These are phyloP conservation scores for Aegotheles bennettii DNA, from an alignment of 2,113 vertebrate species.

Conservation along the genomic window DNA sequence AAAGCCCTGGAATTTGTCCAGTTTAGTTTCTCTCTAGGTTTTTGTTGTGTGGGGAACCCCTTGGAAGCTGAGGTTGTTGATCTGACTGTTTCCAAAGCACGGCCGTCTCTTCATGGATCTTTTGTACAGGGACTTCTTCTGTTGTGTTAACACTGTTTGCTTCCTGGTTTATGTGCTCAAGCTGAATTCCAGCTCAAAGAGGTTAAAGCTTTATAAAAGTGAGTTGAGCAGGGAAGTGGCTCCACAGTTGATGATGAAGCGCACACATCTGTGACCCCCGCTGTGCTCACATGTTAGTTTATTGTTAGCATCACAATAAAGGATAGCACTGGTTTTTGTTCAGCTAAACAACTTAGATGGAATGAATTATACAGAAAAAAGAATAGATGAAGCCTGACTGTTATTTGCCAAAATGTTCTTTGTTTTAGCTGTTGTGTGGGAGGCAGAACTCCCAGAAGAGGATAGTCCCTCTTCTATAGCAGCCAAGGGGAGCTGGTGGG, in stretches of 20 bases:
- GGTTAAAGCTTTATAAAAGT: not conserved
- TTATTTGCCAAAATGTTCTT: slow-evolving; percentile 44
- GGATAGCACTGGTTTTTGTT: slow-evolving; percentile 31
- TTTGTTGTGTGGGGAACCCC: not conserved
- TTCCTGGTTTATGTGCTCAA: slow-evolving; percentile 25
- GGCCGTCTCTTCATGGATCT: not conserved
- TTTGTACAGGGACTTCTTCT: not conserved
- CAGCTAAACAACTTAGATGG: slow-evolving; percentile 22
- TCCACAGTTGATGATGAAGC: not conserved
- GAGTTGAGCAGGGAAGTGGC: not conserved
- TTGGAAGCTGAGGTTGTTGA: slow-evolving; percentile 6
- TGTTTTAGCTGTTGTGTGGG: slow-evolving; percentile 33
- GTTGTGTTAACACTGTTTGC: slow-evolving; percentile 22
- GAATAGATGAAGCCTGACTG: slow-evolving; percentile 32
- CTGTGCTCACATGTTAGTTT: slow-evolving; percentile 35
- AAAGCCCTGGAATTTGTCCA: not conserved
- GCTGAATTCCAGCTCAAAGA: slow-evolving; percentile 28
- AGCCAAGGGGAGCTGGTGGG: not conserved
- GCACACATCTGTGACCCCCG: slow-evolving; percentile 15
- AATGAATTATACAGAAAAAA: slow-evolving; percentile 38
- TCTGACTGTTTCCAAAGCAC: slow-evolving; percentile 26
- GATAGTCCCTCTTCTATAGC: not conserved
- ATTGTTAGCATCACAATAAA: slow-evolving; percentile 54
- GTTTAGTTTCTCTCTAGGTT: not conserved
- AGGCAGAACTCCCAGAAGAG: slow-evolving; percentile 5